Evolutionary conservation across 2,113 vertebrate species (phyloP).

Genomic region (Hippolais icterina): DNA sequence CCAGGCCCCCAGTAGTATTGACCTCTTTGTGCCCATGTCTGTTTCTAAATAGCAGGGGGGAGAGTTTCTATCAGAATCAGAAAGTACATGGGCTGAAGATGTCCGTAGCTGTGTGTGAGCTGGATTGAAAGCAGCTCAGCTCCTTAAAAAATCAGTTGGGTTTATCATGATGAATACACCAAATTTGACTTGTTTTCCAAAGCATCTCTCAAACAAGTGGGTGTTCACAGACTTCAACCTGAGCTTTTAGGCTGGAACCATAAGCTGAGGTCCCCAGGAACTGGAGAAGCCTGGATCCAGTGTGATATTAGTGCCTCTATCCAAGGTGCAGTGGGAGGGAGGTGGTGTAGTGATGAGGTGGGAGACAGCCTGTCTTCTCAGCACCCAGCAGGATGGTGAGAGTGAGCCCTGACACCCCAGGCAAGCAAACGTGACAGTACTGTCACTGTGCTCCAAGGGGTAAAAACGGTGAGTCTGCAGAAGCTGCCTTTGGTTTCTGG

Average conservation of each 20-base stretch:
- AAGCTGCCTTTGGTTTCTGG: neutral
- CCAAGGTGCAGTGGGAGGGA: neutral
- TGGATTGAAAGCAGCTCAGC: neutral
- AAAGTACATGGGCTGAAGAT: neutral
- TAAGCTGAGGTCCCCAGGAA: neutral
- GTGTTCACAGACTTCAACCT: neutral
- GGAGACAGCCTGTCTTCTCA: neutral
- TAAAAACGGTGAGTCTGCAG: neutral
- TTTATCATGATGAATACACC: neutral
- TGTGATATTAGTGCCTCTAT: neutral
- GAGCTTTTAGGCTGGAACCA: neutral
- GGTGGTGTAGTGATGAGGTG: neutral
- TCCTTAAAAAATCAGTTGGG: neutral
- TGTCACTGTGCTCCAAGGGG: neutral
- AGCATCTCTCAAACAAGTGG: neutral
- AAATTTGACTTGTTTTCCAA: neutral
- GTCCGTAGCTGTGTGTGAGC: neutral
- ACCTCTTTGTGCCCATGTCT: neutral
- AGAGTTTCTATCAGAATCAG: neutral
- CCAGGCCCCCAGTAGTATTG: neutral
- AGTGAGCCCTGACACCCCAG: rapidly evolving
- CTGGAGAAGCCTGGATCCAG: neutral
- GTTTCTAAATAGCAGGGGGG: neutral
- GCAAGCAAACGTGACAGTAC: neutral
- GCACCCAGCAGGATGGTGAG: rapidly evolving